Evolutionary conservation across 2,888 invertebrate species (phyloP), one percentile per base, ranked within the genome.

Genomic region (Nemapogon koenigi): DNA sequence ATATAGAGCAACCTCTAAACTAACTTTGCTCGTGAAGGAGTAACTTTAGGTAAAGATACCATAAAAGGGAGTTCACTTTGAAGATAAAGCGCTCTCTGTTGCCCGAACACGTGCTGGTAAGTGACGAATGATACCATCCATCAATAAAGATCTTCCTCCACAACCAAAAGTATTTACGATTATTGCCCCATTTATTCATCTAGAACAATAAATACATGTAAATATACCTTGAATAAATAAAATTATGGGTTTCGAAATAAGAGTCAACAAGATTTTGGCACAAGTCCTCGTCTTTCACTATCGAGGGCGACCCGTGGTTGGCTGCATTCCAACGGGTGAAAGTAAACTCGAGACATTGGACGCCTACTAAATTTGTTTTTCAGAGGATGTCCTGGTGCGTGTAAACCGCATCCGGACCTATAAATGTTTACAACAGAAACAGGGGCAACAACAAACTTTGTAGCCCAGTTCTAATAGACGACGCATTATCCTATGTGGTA

Each of bases 311-410:
- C 41, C 43, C 37, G 41, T 45, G 48, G 46, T 57, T 72, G 76
- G 76, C 72, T 49, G 46, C 36, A 41, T 45, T 68, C 76, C 76
- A 76, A 64, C 50, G 50, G 62, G 76, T 58, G 75, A 76, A 71
- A 76, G 76, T 73, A 69, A 57, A 47, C 55, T 15, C 15, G 61
- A 66, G 64, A 62, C 66, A 60, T 68, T 66, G 64, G 63, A n/a
- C 14, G 41, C 66, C 70, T 62, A 68, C 63, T 60, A 53, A 60
- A 64, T 67, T 69, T 70, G 66, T 71, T 71, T 71, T 62, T 64
- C 55, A 59, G 56, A 57, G 35, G 55, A 48, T 49, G 50, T 50
- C 46, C 49, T 50, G 47, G 44, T 43, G 44, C 39, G 43, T 39
- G 37, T 33, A 38, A 18, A 19, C 33, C n/a, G 19, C 11, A 13